phyloP scores from a whole-genome alignment of 2,797 vertebrate species.

The Macrochelys suwanniensis region DNA sequence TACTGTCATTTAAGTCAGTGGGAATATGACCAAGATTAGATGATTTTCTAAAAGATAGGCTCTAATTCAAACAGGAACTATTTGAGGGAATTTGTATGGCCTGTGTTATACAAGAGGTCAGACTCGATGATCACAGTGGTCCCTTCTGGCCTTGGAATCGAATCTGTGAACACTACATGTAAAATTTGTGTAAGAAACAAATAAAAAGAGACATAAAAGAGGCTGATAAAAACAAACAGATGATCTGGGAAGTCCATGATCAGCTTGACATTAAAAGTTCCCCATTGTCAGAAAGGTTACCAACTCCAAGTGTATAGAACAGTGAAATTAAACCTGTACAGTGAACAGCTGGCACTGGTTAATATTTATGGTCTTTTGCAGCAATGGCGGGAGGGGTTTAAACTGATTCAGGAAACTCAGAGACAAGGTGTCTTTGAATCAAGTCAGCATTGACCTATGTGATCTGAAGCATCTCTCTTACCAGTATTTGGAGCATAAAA shows the following conservation, averaged over 20 bases:
- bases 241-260: not conserved
- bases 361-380: conserved; percentile 58
- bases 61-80: not conserved
- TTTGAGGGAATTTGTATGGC: not conserved
- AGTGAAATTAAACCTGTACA: not conserved
- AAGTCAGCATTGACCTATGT: conserved; percentile 61
- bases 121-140: not conserved
- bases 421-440: conserved; percentile 64
- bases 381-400: not conserved
- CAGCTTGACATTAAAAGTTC: not conserved
- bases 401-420: conserved; percentile 18
- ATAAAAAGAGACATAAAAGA: not conserved
- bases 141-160: not conserved
- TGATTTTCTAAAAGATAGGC: not conserved
- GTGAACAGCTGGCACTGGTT: conserved; percentile 41
- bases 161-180: not conserved
- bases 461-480: conserved; percentile 70
- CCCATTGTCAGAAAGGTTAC: not conserved
- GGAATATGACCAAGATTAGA: not conserved
- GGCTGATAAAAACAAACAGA: not conserved
- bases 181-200: not conserved
- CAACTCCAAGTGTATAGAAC: not conserved
- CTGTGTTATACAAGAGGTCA: not conserved
- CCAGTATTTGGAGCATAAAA: conserved; percentile 79
- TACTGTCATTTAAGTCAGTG: not conserved